Conservation (phyloP, 2,797 vertebrate species). For the Chelon auratus region DNA sequence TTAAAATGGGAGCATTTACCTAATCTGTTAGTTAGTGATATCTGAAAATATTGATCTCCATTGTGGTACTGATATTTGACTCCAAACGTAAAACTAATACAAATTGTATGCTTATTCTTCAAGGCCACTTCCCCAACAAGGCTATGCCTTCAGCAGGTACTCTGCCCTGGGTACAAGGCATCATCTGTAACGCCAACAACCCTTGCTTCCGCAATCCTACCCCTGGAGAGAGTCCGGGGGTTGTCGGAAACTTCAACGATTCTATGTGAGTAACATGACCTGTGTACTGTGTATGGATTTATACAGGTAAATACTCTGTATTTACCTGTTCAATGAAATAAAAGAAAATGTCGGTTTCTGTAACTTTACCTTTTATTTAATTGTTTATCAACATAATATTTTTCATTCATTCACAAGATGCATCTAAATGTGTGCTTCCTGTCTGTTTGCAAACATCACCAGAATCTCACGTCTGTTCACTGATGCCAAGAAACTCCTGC, state of each 20-base stretch:
- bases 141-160: slow-evolving; percentile 98
- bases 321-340: too few relatives aligned
- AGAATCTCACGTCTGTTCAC: slow-evolving; percentile 94
- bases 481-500: slow-evolving; percentile 92
- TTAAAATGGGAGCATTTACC: too few relatives aligned
- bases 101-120: slow-evolving; percentile 21
- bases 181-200: slow-evolving; percentile 99
- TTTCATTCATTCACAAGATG: background rate
- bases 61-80: background rate
- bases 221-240: slow-evolving; percentile 91
- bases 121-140: slow-evolving; percentile 99
- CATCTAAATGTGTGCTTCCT: slow-evolving; percentile 13
- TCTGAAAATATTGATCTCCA: background rate
- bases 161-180: slow-evolving; percentile 97
- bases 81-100: background rate
- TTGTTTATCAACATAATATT: background rate
- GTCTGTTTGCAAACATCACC: slow-evolving; percentile 24
- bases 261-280: slow-evolving; percentile 89
- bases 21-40: background rate
- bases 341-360: background rate
- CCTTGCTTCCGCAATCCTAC: slow-evolving; percentile 97
- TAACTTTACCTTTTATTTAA: background rate
- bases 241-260: slow-evolving; percentile 94
- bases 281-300: too few relatives aligned
- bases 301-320: background rate